Evolutionary conservation across 2,888 invertebrate genomes (phyloP), one percentile per base, ranked within the genome.

Genomic region (Incurvaria masculella): DNA sequence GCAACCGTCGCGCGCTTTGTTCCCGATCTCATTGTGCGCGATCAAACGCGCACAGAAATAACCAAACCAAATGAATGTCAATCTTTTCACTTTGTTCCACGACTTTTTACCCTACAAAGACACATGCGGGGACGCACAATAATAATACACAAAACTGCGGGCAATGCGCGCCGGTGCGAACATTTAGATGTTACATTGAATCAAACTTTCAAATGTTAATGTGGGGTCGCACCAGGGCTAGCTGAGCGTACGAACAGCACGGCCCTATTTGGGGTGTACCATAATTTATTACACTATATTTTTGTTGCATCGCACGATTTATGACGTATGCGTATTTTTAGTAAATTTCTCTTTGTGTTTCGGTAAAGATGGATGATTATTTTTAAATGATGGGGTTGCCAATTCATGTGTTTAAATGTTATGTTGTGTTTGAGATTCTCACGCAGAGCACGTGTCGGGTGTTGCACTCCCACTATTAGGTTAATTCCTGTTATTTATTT

Each of bases 251-350:
- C 57, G 63, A 58, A 65, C 66, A 66, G 66, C 63, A 65, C 64
- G 64, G 68, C 64, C 65, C 66, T 72, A 73, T 72, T 69, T 70
- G 70, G 76, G 75, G 76, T 75, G 73, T 72, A 68, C 71, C 68
- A 66, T 78, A 68, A 76, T 76, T 78, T 78, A 78, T 76, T 69
- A 66, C 69, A 62, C 60, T 72, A 71, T 73, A 75, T 75, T 75
- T 75, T 72, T 66, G 74, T 66, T 69, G 66, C 69, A 68, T 67
- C 68, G 68, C 63, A 68, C 68, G 66, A 62, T 73, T 76, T 71
- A 73, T 72, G 62, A 65, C 63, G 23, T 4, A 60, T 61, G 62
- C 70, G 45, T 51, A 49, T 71, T 72, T 72, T 69, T 72, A 71
- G 69, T 66, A 42, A 47, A 49, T 27, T 66, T 68, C 40, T 33